These are phyloP conservation scores for Amblyopsis hoosieri DNA, from an alignment of 2,797 vertebrate genomes.

Conservation along the genomic window DNA sequence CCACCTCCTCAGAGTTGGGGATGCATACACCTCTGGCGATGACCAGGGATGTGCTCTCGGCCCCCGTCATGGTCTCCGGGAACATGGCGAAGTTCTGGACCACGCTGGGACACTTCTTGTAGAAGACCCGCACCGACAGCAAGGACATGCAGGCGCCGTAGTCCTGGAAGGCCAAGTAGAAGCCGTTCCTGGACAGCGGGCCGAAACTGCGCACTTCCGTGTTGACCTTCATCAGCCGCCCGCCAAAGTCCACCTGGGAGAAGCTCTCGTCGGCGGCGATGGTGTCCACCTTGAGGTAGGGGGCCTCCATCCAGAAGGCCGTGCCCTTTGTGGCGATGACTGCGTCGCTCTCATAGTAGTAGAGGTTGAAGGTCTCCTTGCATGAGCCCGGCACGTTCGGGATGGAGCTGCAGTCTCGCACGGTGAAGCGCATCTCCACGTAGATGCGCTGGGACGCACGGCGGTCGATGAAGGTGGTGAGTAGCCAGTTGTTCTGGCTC, in stretches of 20 bases:
- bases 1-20: constrained; percentile 93
- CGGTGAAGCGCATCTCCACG: constrained; percentile 96
- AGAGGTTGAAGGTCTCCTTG: constrained; percentile 98
- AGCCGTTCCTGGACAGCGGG: constrained; percentile 92
- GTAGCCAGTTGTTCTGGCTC: constrained; percentile 99
- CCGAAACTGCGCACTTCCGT: constrained; percentile 97
- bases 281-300: constrained; percentile 98
- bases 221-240: constrained; percentile 97
- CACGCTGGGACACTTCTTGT: constrained; percentile 96
- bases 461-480: constrained; percentile 95
- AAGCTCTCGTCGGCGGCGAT: constrained; percentile 98
- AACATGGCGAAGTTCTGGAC: constrained; percentile 98
- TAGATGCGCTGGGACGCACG: constrained; percentile 94
- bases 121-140: constrained; percentile 95
- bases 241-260: constrained; percentile 97
- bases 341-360: constrained; percentile 95
- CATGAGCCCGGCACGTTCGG: constrained; percentile 96
- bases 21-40: constrained; percentile 94
- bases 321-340: constrained; percentile 96
- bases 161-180: constrained; percentile 98
- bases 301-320: constrained; percentile 95
- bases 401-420: constrained; percentile 97
- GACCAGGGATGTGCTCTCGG: constrained; percentile 95
- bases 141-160: constrained; percentile 98
- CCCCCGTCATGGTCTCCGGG: constrained; percentile 96